Evolutionary conservation across 2,797 vertebrate genomes (phyloP), one percentile per base, ranked within the genome.

Genomic region (Liparis tanakae): DNA sequence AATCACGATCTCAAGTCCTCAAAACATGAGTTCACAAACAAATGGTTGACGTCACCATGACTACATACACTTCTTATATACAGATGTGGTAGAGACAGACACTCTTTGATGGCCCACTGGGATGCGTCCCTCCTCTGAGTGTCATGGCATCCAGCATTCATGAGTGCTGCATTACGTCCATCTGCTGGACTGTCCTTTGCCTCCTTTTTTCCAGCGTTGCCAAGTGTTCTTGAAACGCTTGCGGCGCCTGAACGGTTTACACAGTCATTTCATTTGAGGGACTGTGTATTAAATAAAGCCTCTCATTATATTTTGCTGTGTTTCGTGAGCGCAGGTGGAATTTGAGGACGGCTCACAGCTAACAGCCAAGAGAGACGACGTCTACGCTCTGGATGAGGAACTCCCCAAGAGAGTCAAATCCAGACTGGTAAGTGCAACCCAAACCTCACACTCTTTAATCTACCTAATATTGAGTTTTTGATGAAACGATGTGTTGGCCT

Each of bases 281-380:
- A 60, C n/a, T 25, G 15, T 41, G 20, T 60, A 13, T 60, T 18
- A 58, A 43, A 41, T 4, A 59, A 30, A 25, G 15, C 2, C 15
- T 55, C 17, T 34, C 51, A 59, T 7, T 20, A 4, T 51, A 39
- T 7, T 60, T 3, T 51, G 8, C 30, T 48, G 1, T 9, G 13
- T 48, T n/a, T 72, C 3, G 69, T 64, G 41, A 39, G 4, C 68
- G 48, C 82, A 99, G 98, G 97, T 99, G 91, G 98, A 99, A 81
- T 99, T 99, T 88, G 98, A 99, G 91, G 98, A 99, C 58, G 97
- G 96, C 20, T 99, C 98, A 0, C 98, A 99, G 84, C 93, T 99
- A 64, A 96, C 97, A 62, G 94, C 97, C 82, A 99, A 99, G 88
- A 95, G 98, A 92, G 97, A 99, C 25, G 98, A 99, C 1, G 96